Base-by-base conservation (phyloP, 1,140 invertebrate species). In the Eciton burchellii region DNA sequence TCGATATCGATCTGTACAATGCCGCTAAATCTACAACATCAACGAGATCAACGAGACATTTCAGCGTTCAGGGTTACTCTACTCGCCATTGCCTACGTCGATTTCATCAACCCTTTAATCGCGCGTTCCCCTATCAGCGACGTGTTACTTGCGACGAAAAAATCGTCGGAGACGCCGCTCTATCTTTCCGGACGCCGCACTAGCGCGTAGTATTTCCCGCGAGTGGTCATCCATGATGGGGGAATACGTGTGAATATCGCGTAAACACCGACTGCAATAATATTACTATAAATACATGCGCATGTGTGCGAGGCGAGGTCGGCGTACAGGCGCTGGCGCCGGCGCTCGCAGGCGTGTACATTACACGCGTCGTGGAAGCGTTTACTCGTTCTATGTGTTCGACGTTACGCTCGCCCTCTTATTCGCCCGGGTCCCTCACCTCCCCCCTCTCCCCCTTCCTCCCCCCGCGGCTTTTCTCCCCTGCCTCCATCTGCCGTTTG, bases 261-360 rank as follows among this genome's bases (percentile, higher is more conserved):
- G 86, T 90, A 90, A 90, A 90, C 86, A 90, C n/a, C n/a, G 60
- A 89, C 88, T 90, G 90, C 85, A 90, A 90, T 90, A 90, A 88
- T 90, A 90, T 88, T 90, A 88, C 89, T 90, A 90, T 90, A 90
- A 90, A 91, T 91, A 91, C 83, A 45, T 59, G n/a, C n/a, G n/a
- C 66, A 24, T 24, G 35, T 60, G 24, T 71, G 14, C 24, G 71
- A 59, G 68, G 82, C 72, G 71, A 79, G 68, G 84, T 82, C 84
- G 73, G n/a, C 82, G 84, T 87, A 85, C 87, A 89, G 89, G 88
- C 90, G 88, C 88, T 86, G 90, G 89, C 90, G 89, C 87, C 88
- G 73, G 12, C 59, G n/a, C 16, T 88, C 86, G 81, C 88, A 82
- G 68, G 54, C 85, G 86, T 73, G 86, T 89, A 89, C 85, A 84